Percentiles rank a stretch among this genome's conserved stretches.
Conservation (phyloP, 2,797 vertebrate species). For the Tapirus indicus region DNA sequence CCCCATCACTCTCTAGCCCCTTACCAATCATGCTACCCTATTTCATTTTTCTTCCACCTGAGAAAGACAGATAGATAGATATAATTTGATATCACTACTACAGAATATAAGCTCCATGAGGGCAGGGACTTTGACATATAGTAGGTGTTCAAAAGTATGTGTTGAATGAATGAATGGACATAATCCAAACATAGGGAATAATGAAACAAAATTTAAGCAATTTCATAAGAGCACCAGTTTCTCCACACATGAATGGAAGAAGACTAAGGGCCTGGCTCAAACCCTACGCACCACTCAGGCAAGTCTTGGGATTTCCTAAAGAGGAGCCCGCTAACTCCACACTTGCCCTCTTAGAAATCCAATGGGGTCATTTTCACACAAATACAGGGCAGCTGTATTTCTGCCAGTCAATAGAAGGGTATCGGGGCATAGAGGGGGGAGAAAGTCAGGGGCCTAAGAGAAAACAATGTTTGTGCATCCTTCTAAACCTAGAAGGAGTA, state of each 20-base stretch:
- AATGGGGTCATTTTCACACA: neutral
- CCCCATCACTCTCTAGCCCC: neutral
- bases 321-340: neutral
- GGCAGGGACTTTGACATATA: neutral
- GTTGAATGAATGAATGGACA: neutral
- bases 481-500: neutral
- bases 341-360: neutral
- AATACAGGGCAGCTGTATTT: neutral
- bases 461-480: neutral
- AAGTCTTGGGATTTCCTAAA: neutral
- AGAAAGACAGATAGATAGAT: neutral
- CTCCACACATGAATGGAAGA: neutral
- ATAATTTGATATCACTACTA: neutral
- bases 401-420: too few relatives aligned
- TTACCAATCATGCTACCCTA: neutral
- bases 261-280: neutral
- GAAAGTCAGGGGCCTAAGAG: neutral
- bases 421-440: too few relatives aligned
- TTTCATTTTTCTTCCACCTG: neutral
- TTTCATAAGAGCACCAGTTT: neutral
- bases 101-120: neutral
- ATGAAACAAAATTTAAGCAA: neutral
- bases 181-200: neutral
- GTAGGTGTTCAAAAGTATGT: neutral
- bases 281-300: neutral